A percentile compares a stretch with the other conserved stretches of the same genome.
These are phyloP conservation scores for Acanthis flammea DNA, from an alignment of 2,797 vertebrate species.

Conservation along the genomic window DNA sequence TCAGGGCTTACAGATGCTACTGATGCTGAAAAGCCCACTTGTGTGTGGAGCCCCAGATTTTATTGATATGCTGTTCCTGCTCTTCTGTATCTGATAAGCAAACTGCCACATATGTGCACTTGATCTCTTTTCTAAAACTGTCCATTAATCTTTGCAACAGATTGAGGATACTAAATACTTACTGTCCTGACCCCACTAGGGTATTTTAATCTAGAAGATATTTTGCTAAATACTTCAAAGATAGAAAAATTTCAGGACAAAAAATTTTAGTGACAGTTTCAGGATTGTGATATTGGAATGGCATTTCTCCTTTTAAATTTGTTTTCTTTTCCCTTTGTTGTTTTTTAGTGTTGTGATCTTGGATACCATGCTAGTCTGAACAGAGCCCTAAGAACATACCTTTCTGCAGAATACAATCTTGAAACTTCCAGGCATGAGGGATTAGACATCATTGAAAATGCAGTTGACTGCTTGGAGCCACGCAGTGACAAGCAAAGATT, in stretches of 20 bases:
- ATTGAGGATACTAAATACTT: background rate
- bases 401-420: constrained; percentile 97
- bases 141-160: background rate
- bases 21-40: background rate
- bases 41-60: background rate
- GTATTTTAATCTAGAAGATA: background rate
- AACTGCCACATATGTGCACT: background rate
- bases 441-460: constrained; percentile 97
- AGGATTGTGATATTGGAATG: background rate
- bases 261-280: background rate
- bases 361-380: constrained; percentile 97
- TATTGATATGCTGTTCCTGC: background rate
- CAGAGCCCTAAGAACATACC: constrained; percentile 92
- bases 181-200: background rate
- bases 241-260: background rate
- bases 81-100: background rate
- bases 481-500: constrained; percentile 96
- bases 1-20: background rate
- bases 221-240: background rate
- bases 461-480: constrained; percentile 95
- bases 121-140: background rate
- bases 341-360: constrained; percentile 91
- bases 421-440: constrained; percentile 97
- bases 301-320: background rate
- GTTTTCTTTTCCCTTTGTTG: background rate